Percentiles rank a stretch among this genome's conserved stretches.
Conservation (phyloP, 2,113 vertebrate species). For the Psammodynastes pulverulentus region DNA sequence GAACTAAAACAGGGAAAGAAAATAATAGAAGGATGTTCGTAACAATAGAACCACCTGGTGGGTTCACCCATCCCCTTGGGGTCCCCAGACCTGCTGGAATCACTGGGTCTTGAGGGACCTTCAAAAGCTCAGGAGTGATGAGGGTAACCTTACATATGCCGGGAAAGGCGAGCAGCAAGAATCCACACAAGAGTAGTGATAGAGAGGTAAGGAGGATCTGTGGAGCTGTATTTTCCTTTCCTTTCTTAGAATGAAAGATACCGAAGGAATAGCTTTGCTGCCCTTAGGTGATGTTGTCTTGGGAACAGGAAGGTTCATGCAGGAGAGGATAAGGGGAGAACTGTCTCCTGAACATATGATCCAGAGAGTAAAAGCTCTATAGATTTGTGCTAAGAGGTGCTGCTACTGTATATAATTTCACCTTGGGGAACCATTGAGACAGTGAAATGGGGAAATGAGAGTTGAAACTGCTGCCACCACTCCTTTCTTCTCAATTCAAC, state of each 20-base stretch:
- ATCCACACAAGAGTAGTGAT: background rate
- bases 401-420: background rate
- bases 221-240: background rate
- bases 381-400: background rate
- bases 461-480: background rate
- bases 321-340: background rate
- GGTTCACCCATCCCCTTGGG: background rate
- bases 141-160: background rate
- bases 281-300: background rate
- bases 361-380: background rate
- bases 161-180: background rate
- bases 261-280: background rate
- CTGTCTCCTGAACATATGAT: background rate
- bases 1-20: background rate
- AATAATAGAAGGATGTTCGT: background rate
- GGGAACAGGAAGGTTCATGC: background rate
- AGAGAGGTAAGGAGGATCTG: background rate
- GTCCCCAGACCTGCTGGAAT: background rate
- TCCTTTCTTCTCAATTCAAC: background rate
- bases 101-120: background rate
- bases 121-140: background rate
- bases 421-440: conserved; percentile 9
- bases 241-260: background rate
- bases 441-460: background rate
- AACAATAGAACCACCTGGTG: background rate